Percentiles rank a stretch among this genome's conserved stretches.
These are phyloP conservation scores for Stenolophus ochropezus DNA, from an alignment of 2,888 invertebrate species.

Conservation along the genomic window DNA sequence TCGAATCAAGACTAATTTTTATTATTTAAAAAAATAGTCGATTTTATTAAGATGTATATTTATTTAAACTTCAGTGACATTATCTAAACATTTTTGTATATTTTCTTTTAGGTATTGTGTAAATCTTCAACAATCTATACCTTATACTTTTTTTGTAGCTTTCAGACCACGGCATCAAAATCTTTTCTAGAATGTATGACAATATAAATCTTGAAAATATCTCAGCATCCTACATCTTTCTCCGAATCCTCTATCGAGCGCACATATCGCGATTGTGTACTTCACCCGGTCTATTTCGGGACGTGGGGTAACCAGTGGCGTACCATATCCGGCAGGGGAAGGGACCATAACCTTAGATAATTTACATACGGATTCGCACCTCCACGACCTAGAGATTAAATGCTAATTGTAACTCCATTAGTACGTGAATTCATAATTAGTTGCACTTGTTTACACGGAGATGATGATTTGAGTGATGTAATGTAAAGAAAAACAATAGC, in stretches of 20 bases:
- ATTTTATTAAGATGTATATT: too few relatives aligned
- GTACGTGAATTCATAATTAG: slow-evolving; percentile 15
- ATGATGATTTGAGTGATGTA: slow-evolving; percentile 8
- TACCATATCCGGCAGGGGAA: slow-evolving; percentile 38
- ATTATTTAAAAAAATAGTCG: too few relatives aligned
- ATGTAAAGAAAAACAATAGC: background rate
- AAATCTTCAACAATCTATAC: too few relatives aligned
- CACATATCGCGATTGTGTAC: background rate
- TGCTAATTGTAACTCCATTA: slow-evolving; percentile 44
- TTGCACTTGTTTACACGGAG: slow-evolving; percentile 3
- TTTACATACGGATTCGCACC: background rate
- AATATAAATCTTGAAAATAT: background rate
- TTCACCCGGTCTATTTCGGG: slow-evolving; percentile 38
- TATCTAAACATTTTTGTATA: too few relatives aligned
- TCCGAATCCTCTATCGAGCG: background rate
- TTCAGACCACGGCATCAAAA: background rate
- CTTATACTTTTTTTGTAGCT: too few relatives aligned
- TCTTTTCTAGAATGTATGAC: background rate
- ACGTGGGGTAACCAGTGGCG: slow-evolving; percentile 8
- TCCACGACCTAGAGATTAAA: background rate
- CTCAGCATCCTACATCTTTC: background rate
- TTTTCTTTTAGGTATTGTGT: too few relatives aligned
- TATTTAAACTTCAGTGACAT: too few relatives aligned
- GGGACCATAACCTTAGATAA: background rate
- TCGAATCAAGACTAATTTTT: too few relatives aligned